phyloP scores from a whole-genome alignment of 2,888 invertebrate genomes.

The Merodon equestris region DNA sequence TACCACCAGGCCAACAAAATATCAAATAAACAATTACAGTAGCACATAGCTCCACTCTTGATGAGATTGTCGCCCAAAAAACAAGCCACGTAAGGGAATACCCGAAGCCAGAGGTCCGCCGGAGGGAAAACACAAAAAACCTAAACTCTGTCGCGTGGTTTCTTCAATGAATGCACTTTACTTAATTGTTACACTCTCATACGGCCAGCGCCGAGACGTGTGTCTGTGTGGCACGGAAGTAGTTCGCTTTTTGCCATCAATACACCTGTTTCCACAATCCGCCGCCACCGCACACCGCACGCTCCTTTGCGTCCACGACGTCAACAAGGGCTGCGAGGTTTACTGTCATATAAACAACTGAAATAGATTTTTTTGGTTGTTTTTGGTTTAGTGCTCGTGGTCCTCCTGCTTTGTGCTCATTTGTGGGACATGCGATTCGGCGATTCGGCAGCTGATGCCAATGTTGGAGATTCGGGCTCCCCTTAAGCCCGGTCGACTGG shows the following conservation, averaged over 20 bases:
- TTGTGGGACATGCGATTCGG: slow-evolving; percentile 64
- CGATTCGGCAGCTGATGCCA: slow-evolving; percentile 63
- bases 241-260: slow-evolving; percentile 55
- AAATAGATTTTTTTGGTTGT: slow-evolving; percentile 60
- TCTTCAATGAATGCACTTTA: slow-evolving; percentile 52
- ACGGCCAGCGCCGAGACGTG: neutral
- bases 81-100: slow-evolving; percentile 13
- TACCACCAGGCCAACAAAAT: slow-evolving; percentile 16
- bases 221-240: slow-evolving; percentile 57
- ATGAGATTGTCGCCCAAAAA: no score
- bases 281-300: slow-evolving; percentile 13
- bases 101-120: slow-evolving; percentile 9
- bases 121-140: slow-evolving; percentile 2
- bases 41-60: no score
- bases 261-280: slow-evolving; percentile 63
- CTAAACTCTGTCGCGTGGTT: slow-evolving; percentile 41
- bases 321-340: slow-evolving; percentile 63
- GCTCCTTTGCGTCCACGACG: no score
- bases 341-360: slow-evolving; percentile 63
- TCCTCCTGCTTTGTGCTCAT: slow-evolving; percentile 27
- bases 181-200: slow-evolving; percentile 56
- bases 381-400: neutral
- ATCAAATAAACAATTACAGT: neutral
- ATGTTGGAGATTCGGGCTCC: slow-evolving; percentile 29
- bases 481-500: slow-evolving; percentile 3